These are phyloP conservation scores for Sceliomorpha sp. DNA, from an alignment of 2,888 invertebrate species.

Conservation along the genomic window DNA sequence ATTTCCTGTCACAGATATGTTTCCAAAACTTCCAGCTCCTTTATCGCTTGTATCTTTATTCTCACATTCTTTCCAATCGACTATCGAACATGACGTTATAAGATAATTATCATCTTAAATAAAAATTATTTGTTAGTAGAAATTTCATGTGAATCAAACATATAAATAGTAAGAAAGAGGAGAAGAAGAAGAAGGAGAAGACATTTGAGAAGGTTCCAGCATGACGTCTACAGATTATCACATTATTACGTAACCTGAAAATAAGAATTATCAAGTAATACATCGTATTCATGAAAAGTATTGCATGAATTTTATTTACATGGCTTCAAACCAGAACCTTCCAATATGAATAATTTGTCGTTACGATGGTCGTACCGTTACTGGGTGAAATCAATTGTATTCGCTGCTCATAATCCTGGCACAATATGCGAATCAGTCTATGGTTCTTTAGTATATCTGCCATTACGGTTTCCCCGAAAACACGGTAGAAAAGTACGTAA, in stretches of 20 bases:
- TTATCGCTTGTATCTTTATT: slow-evolving; percentile 65
- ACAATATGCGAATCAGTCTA: slow-evolving; percentile 88
- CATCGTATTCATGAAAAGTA: too few species aligned
- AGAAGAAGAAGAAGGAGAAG: too few species aligned
- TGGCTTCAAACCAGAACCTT: too few species aligned
- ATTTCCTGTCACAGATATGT: slow-evolving; percentile 92
- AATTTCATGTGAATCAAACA: too few species aligned
- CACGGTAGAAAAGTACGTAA: slow-evolving; percentile 88
- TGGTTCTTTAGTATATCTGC: slow-evolving; percentile 88
- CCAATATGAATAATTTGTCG: too few species aligned
- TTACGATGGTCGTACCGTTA: slow-evolving; percentile 56
- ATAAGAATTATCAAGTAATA: too few species aligned
- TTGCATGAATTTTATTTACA: too few species aligned
- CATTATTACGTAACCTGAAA: too few species aligned
- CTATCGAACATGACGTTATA: slow-evolving; percentile 31
- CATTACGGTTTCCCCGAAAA: slow-evolving; percentile 87
- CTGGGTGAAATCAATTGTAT: slow-evolving; percentile 65
- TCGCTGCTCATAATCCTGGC: slow-evolving; percentile 86
- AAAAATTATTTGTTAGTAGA: too few species aligned
- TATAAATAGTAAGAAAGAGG: too few species aligned
- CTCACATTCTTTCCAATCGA: slow-evolving; percentile 51
- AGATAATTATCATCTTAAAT: slow-evolving; percentile 38
- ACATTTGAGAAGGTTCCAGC: too few species aligned
- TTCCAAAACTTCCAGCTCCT: slow-evolving; percentile 86
- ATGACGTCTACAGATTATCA: too few species aligned